Conservation (phyloP, 2,113 vertebrate species). For the Morphnarchus princeps region DNA sequence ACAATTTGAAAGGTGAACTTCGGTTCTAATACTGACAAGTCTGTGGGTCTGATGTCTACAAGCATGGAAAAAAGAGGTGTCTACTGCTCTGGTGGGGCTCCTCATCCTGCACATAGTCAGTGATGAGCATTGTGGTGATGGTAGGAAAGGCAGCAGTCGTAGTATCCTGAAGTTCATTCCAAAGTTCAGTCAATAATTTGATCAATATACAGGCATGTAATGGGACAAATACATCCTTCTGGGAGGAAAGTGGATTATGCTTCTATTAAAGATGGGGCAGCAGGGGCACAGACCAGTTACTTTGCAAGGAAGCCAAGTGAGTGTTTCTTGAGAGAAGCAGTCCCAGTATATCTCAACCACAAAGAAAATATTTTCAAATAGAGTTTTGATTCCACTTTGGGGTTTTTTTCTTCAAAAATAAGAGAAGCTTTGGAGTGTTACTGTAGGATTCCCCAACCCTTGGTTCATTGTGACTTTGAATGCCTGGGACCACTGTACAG, state of each 20-base stretch:
- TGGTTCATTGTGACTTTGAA: neutral
- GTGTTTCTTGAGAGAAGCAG: neutral
- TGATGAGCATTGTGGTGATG: neutral
- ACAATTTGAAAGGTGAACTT: neutral
- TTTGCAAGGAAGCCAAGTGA: neutral
- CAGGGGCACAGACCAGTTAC: neutral
- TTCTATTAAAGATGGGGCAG: neutral
- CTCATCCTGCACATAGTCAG: fast-evolving
- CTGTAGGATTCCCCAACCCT: neutral
- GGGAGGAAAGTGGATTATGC: neutral
- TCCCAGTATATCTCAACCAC: neutral
- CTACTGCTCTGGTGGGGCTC: neutral
- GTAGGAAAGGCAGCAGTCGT: neutral
- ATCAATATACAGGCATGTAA: neutral
- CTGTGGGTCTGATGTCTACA: neutral
- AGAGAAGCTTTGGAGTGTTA: neutral
- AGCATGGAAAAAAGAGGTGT: neutral
- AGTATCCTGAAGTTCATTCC: neutral
- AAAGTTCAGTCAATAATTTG: neutral
- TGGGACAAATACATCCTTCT: neutral
- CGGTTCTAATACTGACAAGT: neutral
- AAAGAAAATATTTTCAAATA: neutral
- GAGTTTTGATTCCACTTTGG: neutral
- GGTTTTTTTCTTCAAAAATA: neutral
- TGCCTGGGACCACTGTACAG: neutral